Evolutionary conservation across 30 jellyfish, hydroid and myxozoan genomes (phyloP), one percentile per base, ranked within the genome.

Genomic region (Nemopilema nomurai): DNA sequence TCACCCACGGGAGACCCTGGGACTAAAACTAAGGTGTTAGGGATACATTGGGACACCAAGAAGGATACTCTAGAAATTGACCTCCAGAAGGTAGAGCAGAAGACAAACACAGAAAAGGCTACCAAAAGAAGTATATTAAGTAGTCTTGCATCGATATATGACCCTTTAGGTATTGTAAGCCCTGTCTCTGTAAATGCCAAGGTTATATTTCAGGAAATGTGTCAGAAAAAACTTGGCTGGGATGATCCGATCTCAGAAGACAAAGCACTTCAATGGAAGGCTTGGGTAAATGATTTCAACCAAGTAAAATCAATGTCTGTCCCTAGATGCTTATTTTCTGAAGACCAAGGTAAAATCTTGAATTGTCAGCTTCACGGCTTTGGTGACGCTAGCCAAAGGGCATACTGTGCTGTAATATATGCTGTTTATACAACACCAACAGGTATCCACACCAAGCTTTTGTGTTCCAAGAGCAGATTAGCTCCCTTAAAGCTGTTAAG

Each of bases 331-430:
- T 13, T 78, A 9, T 78, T 9, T 78, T 63, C 0, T 53, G 57
- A 63, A 30, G 53, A 83, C 51, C 53, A 77, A 24, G 81, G 81
- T 1, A 83, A 53, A 30, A 53, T 77, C 4, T 1, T 4, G 28
- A 78, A 57, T 78, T 23, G 16, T 19, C 64, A 78, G 81, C 26
- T 78, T 24, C 88, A 78, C 41, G 80, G 82, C 27, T 70, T 70
- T 70, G 81, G 81, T 13, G 81, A 70, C 9, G 64, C 81, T 27
- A 70, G 81, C 64, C 57, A 1, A 19, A 78, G 28, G 25, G 88
- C 82, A 52, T 78, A 78, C 25, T 78, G 88, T 78, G 88, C 88
- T 49, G 79, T 78, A 0, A 63, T 78, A 25, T 78, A 78, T 63
- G 64, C 53, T 23, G 82, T 52, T 28, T 78, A 62, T 63, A 30